phyloP scores from a whole-genome alignment of 1,140 invertebrate genomes.

The Luehdorfia chinensis region DNA sequence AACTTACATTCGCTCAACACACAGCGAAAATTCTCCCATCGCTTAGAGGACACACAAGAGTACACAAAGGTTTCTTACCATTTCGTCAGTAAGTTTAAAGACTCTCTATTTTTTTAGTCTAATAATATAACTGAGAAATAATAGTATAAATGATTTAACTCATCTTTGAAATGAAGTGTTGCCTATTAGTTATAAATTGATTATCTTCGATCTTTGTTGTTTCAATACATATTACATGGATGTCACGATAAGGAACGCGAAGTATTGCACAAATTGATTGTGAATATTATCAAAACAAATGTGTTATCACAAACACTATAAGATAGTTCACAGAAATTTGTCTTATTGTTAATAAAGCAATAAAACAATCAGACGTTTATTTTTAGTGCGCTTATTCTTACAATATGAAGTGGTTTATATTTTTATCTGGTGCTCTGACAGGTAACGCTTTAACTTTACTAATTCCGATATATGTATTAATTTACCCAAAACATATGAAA shows the following conservation, averaged over 20 bases:
- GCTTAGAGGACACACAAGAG: too few relatives aligned
- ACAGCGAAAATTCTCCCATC: too few relatives aligned
- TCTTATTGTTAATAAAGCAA: neutral
- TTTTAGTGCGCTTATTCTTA: neutral
- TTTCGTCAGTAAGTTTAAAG: too few relatives aligned
- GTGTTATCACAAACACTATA: neutral
- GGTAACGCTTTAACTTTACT: neutral
- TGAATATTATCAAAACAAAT: neutral
- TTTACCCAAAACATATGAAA: neutral
- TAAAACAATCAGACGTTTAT: neutral
- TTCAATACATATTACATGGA: too few relatives aligned
- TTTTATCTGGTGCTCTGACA: slow-evolving; percentile 13
- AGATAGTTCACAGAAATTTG: neutral
- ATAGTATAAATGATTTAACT: too few relatives aligned
- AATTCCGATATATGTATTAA: neutral
- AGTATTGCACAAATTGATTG: neutral
- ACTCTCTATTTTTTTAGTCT: too few relatives aligned
- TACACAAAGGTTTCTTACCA: too few relatives aligned
- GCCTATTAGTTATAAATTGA: too few relatives aligned
- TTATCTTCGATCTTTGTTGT: too few relatives aligned
- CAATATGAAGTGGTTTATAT: slow-evolving; percentile 17
- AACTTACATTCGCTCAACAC: too few relatives aligned
- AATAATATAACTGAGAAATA: too few relatives aligned
- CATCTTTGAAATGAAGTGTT: too few relatives aligned
- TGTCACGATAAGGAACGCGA: neutral